phyloP scores from a whole-genome alignment of 2,888 invertebrate species.

The Acrobasis suavella region DNA sequence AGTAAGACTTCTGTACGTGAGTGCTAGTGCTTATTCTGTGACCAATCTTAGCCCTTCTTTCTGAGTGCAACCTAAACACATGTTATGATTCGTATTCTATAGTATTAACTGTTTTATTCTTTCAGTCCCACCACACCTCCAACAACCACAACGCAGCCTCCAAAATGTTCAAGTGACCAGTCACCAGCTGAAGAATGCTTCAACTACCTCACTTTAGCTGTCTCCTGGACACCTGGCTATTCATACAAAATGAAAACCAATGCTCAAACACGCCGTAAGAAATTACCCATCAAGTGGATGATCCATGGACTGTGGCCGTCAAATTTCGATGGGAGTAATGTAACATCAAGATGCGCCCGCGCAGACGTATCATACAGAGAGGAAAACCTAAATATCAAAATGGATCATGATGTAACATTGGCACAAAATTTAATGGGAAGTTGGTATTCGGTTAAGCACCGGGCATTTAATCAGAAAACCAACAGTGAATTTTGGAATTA shows the following conservation, averaged over 20 bases:
- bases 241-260: neutral
- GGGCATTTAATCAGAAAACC: neutral
- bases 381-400: neutral
- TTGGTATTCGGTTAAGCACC: neutral
- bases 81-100: too few species aligned
- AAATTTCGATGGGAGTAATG: neutral
- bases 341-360: neutral
- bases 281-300: neutral
- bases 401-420: neutral
- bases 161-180: neutral
- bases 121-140: neutral
- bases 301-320: neutral
- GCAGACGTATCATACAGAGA: neutral
- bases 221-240: neutral
- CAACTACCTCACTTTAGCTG: neutral
- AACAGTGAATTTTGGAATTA: neutral
- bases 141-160: neutral
- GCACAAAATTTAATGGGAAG: too few species aligned
- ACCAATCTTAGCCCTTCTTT: too few species aligned
- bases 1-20: too few species aligned
- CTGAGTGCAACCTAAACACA: too few species aligned
- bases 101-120: too few species aligned
- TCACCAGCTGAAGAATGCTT: neutral
- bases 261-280: neutral
- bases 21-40: too few species aligned